Evolutionary conservation across 2,888 invertebrate species (phyloP).

Genomic region (Leucania comma): DNA sequence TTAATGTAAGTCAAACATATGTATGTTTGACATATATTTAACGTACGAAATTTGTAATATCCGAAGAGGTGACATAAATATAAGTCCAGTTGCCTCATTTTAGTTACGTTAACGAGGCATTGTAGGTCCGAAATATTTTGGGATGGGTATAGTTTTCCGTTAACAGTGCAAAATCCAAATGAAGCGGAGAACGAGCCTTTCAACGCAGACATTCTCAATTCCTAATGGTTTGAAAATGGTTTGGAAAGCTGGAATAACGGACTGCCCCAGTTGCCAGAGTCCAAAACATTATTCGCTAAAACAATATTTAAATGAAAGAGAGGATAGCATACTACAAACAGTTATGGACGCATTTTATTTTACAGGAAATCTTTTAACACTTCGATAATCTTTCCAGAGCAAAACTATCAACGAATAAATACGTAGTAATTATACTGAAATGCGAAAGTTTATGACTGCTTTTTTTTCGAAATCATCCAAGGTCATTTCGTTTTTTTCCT

Average conservation of each 20-base stretch:
- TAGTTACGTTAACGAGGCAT: background rate
- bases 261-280: background rate
- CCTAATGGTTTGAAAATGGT: slow-evolving; percentile 14
- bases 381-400: too few species aligned
- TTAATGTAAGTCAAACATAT: too few species aligned
- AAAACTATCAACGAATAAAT: too few species aligned
- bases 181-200: slow-evolving; percentile 10
- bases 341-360: background rate
- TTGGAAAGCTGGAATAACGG: slow-evolving; percentile 5
- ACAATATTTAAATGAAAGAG: background rate
- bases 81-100: too few species aligned
- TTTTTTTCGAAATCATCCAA: too few species aligned
- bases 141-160: background rate
- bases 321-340: background rate
- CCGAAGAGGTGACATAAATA: too few species aligned
- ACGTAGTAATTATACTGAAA: too few species aligned
- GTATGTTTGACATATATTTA: too few species aligned
- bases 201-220: slow-evolving; percentile 28
- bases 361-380: too few species aligned
- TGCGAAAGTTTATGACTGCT: too few species aligned
- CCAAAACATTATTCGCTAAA: background rate
- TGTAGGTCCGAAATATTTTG: background rate
- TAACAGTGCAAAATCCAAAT: slow-evolving; percentile 2
- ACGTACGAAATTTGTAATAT: too few species aligned
- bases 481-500: too few species aligned